phyloP scores from a whole-genome alignment of 37 sponge, comb jelly and placozoan species.

The Ianthella basta region DNA sequence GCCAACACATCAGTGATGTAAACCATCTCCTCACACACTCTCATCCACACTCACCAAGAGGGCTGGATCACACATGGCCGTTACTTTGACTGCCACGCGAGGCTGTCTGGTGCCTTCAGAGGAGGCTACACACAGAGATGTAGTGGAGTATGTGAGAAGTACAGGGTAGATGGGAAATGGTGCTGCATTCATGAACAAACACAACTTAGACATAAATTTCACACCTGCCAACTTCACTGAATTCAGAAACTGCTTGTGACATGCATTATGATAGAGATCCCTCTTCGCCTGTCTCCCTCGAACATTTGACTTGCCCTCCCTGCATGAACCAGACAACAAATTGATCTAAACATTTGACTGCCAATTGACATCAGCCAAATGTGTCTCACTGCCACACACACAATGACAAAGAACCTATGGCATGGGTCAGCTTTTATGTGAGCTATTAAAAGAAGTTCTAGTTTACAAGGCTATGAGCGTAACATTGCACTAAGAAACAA shows the following conservation, averaged over 20 bases:
- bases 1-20: not conserved
- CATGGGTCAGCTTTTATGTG: no score
- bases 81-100: constrained; percentile 59
- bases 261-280: not conserved
- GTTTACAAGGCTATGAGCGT: no score
- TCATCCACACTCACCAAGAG: constrained; percentile 53
- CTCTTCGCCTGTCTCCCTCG: not conserved
- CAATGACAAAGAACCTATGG: no score
- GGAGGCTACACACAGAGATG: not conserved
- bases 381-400: no score
- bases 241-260: constrained; percentile 21
- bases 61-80: constrained; percentile 42
- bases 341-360: no score
- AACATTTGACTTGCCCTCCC: not conserved
- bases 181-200: not conserved
- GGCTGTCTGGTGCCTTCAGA: not conserved
- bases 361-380: no score
- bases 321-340: no score
- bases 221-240: constrained; percentile 33
- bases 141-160: not conserved
- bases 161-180: constrained; percentile 2
- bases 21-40: constrained; percentile 15
- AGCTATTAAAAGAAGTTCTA: no score
- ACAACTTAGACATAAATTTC: not conserved
- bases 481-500: no score